Base-by-base conservation (phyloP, 2,113 vertebrate genomes). In the Muscicapa adusta region DNA sequence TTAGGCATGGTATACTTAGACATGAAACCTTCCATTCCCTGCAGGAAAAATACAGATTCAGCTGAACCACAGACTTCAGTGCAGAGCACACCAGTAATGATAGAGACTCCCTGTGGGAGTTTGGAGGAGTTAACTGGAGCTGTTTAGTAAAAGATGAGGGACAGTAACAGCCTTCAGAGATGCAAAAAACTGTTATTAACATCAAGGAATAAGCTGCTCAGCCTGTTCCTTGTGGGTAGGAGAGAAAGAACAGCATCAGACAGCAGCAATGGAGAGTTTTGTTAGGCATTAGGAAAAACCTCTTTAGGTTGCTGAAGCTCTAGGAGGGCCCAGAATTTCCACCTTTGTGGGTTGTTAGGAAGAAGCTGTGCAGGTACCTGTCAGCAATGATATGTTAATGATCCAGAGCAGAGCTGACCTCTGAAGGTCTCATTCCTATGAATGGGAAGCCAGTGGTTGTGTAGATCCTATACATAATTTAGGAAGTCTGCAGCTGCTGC, bases 381-480 rank as follows among this genome's bases (percentile, higher is more conserved):
- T 48, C 2, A 10, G 28, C 33, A 61, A 20, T 22, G 14, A 16
- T 67, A 10, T 29, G 40, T 51, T 47, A 53, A 51, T n/a, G 57
- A 66, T 73, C 58, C 47, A 24, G 60, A 51, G 89, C 45, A 61
- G 66, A 53, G 6, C 1, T 95, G 68, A 95, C 56, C 60, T 92
- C 73, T 47, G 72, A 74, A 86, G 42, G 56, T 86, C 67, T 76
- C 22, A 2, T 53, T 83, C 60, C 68, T 74, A 1, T 26, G 45
- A 77, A 54, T 74, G 29, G 47, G 63, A 95, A 92, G 42, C 8
- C 89, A 73, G 67, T 14, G 26, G 33, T 40, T 4, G 0, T 70
- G 75, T n/a, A 77, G 38, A 20, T 31, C 57, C 79, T 51, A 90
- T 93, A n/a, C 38, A 93, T 90, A 85, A 94, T 90, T 90, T 88